phyloP scores from a whole-genome alignment of 1,140 invertebrate genomes.

The Anoplophora glabripennis region DNA sequence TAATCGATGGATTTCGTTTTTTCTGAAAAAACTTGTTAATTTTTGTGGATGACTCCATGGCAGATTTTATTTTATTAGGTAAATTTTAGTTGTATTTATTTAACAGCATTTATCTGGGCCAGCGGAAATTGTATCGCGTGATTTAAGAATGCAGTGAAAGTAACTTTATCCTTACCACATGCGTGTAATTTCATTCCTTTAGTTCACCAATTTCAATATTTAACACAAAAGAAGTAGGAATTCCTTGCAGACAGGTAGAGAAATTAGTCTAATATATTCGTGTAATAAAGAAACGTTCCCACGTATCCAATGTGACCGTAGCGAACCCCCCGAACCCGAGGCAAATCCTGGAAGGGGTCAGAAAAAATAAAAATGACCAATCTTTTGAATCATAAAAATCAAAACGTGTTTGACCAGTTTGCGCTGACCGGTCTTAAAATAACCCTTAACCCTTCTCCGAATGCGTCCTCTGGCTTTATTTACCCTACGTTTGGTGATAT shows the following conservation, averaged over 20 bases:
- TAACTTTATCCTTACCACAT: too few species aligned
- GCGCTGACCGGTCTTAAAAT: constrained; percentile 14
- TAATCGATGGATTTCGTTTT: too few species aligned
- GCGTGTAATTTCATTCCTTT: too few species aligned
- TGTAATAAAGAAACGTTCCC: constrained; percentile 3
- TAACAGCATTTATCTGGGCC: too few species aligned
- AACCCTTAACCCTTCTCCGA: constrained; percentile 16
- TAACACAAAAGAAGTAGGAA: constrained; percentile 1
- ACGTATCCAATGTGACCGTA: constrained; percentile 15
- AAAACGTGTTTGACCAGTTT: constrained; percentile 36
- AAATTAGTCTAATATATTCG: not conserved
- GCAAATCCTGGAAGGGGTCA: constrained; percentile 8
- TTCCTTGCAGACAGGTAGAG: not conserved
- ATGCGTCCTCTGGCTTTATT: constrained; percentile 1
- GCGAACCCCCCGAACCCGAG: constrained; percentile 10
- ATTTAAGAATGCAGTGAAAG: too few species aligned
- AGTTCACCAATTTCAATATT: too few species aligned
- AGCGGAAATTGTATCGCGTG: too few species aligned
- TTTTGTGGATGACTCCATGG: too few species aligned
- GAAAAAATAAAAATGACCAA: constrained; percentile 21
- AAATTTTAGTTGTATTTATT: too few species aligned
- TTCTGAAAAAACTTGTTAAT: too few species aligned
- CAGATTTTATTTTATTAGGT: too few species aligned
- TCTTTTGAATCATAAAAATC: constrained; percentile 22
- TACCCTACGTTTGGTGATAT: not conserved